Conservation (phyloP, 1,140 invertebrate species). For the Listronotus oregonensis region DNA sequence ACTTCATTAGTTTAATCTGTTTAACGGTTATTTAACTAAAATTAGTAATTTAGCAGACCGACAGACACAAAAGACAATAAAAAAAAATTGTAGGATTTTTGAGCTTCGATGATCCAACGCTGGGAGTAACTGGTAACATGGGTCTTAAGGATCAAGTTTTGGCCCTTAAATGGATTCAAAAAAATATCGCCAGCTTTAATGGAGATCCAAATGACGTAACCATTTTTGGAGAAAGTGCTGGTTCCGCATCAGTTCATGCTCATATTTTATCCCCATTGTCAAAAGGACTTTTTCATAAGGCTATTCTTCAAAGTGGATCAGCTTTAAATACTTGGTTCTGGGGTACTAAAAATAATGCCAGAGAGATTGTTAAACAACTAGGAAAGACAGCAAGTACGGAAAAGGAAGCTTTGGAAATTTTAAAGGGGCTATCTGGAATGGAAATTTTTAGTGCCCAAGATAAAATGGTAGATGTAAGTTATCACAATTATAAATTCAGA, state of each 20-base stretch:
- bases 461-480: conserved; percentile 29
- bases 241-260: conserved; percentile 60
- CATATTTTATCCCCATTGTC: conserved; percentile 62
- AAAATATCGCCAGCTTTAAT: conserved; percentile 63
- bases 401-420: conserved; percentile 24
- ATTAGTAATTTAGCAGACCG: no score
- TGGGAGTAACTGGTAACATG: conserved; percentile 63
- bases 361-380: conserved; percentile 1
- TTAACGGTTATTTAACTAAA: no score
- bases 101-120: conserved; percentile 50
- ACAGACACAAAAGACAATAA: no score
- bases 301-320: conserved; percentile 68
- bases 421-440: conserved; percentile 7
- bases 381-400: conserved; percentile 6
- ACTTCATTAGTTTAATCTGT: no score
- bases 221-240: conserved; percentile 64
- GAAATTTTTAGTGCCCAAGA: conserved; percentile 27
- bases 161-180: conserved; percentile 66
- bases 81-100: conserved; percentile 44
- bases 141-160: conserved; percentile 67
- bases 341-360: conserved; percentile 40
- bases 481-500: no score
- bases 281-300: conserved; percentile 64
- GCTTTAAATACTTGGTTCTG: conserved; percentile 58
- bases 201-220: conserved; percentile 67